Evolutionary conservation across 1,140 invertebrate species (phyloP).

Genomic region (Leptinotarsa texana): DNA sequence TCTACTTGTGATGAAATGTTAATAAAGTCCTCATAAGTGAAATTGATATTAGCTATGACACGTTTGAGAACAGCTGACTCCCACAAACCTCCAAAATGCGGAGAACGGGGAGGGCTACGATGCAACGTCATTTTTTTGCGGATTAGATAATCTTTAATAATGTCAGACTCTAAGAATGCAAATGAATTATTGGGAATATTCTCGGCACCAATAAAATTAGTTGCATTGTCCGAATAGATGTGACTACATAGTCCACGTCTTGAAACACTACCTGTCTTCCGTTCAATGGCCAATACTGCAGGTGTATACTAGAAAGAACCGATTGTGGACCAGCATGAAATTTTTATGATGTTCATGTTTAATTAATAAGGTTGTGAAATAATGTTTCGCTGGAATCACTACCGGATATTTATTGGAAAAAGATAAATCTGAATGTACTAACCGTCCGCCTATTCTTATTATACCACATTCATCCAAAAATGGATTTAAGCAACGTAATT

Average conservation of each 20-base stretch:
- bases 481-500: not conserved
- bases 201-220: not conserved
- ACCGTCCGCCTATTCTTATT: not conserved
- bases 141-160: not conserved
- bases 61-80: not conserved
- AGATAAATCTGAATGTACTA: not conserved
- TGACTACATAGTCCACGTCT: not conserved
- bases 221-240: not conserved
- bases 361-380: constrained; percentile 32
- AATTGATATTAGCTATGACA: not conserved
- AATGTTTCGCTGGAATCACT: constrained; percentile 9
- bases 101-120: not conserved
- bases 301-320: constrained; percentile 18
- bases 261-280: constrained; percentile 32
- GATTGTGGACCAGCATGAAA: constrained; percentile 40
- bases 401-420: not conserved
- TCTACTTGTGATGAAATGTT: not conserved
- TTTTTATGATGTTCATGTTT: constrained; percentile 25
- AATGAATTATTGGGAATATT: not conserved
- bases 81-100: not conserved
- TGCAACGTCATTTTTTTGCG: not conserved
- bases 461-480: not conserved
- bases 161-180: not conserved
- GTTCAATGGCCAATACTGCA: constrained; percentile 36
- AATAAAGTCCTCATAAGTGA: not conserved